These are phyloP conservation scores for Notoglanidium macrostoma DNA, from an alignment of 2,797 vertebrate genomes.

Conservation along the genomic window DNA sequence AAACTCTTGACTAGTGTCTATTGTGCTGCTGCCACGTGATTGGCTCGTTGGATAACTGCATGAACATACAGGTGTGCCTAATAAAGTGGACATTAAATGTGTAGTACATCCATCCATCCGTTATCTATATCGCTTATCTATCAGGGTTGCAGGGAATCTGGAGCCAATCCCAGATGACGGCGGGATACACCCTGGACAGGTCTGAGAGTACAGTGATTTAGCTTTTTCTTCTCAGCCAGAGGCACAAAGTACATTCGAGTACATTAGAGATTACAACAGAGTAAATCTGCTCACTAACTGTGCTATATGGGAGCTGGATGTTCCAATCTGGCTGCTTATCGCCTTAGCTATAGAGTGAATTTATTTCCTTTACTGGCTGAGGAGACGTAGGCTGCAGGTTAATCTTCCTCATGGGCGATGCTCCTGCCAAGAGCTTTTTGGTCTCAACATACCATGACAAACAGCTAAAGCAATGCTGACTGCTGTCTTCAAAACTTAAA, in stretches of 20 bases:
- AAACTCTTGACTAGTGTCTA: not conserved
- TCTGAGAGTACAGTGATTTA: not conserved
- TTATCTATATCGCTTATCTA: too few species aligned
- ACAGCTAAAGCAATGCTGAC: conserved; percentile 45
- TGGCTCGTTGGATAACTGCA: too few species aligned
- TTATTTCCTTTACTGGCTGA: conserved; percentile 53
- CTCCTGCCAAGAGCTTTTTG: conserved; percentile 40
- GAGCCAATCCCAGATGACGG: too few species aligned
- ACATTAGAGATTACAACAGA: not conserved
- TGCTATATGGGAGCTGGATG: conserved; percentile 43
- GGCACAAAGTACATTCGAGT: not conserved
- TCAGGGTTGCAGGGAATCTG: too few species aligned
- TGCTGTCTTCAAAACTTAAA: conserved; percentile 39
- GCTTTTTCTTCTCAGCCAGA: not conserved
- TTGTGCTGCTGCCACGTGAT: not conserved
- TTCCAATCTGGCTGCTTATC: conserved; percentile 45
- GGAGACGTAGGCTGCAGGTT: conserved; percentile 55
- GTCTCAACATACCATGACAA: conserved; percentile 43
- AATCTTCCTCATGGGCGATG: conserved; percentile 50
- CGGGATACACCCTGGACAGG: too few species aligned
- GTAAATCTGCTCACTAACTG: conserved; percentile 13
- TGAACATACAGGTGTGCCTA: not conserved
- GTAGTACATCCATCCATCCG: too few species aligned
- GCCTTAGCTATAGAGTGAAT: conserved; percentile 31
- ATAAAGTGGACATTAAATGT: not conserved